A percentile compares a stretch with the other conserved stretches of the same genome.
Conservation (phyloP, 2,888 invertebrate genomes). For the Rapana venosa region DNA sequence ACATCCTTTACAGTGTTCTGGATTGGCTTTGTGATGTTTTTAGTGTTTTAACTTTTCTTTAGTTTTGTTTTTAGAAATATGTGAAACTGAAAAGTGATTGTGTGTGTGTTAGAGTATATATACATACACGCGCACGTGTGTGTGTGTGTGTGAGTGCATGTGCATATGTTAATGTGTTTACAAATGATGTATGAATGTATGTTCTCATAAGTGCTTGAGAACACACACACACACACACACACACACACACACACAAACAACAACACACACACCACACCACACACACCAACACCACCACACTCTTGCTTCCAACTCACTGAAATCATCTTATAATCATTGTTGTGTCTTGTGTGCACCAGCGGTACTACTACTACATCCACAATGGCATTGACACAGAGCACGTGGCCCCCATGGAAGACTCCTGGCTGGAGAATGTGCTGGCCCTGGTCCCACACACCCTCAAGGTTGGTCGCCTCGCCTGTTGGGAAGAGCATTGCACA, state of each 20-base stretch:
- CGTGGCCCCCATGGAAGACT: constrained; percentile 89
- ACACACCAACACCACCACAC: too few species aligned
- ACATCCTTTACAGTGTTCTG: too few species aligned
- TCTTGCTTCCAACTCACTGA: too few species aligned
- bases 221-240: too few species aligned
- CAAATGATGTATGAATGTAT: too few species aligned
- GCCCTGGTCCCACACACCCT: constrained; percentile 76
- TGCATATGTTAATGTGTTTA: too few species aligned
- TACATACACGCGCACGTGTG: background rate
- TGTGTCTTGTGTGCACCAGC: constrained; percentile 71
- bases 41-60: background rate
- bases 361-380: constrained; percentile 93
- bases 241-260: too few species aligned
- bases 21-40: background rate
- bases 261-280: too few species aligned
- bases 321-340: too few species aligned
- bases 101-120: background rate
- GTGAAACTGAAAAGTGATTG: too few species aligned
- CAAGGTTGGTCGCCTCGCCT: constrained; percentile 65
- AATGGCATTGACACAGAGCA: constrained; percentile 94
- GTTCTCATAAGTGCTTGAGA: too few species aligned
- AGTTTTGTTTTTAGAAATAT: background rate
- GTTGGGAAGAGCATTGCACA: too few species aligned
- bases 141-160: background rate
- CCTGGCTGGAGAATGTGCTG: constrained; percentile 82